A percentile compares a stretch with the other conserved stretches of the same genome.
phyloP scores from a whole-genome alignment of 2,113 vertebrate species.

The Chunga burmeisteri region DNA sequence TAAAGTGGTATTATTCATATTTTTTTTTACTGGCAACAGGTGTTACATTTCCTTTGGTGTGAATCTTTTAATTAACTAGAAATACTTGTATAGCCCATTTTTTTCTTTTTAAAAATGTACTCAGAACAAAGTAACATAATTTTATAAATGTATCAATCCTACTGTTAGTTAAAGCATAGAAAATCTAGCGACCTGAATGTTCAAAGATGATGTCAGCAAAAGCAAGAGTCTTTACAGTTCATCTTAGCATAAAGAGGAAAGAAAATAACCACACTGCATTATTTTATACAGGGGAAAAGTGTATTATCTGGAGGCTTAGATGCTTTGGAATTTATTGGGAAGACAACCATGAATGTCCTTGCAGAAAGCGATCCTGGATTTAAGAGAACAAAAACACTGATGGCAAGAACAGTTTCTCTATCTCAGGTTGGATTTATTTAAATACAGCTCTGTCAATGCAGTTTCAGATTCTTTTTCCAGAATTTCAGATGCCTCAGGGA shows the following conservation, averaged over 20 bases:
- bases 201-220: neutral
- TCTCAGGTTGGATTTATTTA: slow-evolving; percentile 84
- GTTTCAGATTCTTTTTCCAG: neutral
- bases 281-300: slow-evolving; percentile 85
- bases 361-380: slow-evolving; percentile 97
- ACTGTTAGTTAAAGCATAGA: neutral
- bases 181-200: slow-evolving; percentile 13
- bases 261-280: neutral
- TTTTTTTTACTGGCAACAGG: neutral
- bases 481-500: neutral
- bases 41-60: neutral
- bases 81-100: neutral
- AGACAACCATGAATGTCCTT: slow-evolving; percentile 97
- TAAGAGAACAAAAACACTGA: slow-evolving; percentile 94
- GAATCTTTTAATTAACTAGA: neutral
- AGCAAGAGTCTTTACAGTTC: neutral
- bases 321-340: slow-evolving; percentile 97
- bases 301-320: slow-evolving; percentile 94
- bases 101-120: neutral
- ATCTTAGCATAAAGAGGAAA: neutral
- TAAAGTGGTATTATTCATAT: neutral
- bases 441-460: neutral
- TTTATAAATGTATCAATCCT: neutral
- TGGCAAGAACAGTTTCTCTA: slow-evolving; percentile 91
- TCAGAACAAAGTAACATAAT: neutral